Evolutionary conservation across 2,888 invertebrate genomes (phyloP), one percentile per base, ranked within the genome.

Genomic region (Copidosoma aretas): DNA sequence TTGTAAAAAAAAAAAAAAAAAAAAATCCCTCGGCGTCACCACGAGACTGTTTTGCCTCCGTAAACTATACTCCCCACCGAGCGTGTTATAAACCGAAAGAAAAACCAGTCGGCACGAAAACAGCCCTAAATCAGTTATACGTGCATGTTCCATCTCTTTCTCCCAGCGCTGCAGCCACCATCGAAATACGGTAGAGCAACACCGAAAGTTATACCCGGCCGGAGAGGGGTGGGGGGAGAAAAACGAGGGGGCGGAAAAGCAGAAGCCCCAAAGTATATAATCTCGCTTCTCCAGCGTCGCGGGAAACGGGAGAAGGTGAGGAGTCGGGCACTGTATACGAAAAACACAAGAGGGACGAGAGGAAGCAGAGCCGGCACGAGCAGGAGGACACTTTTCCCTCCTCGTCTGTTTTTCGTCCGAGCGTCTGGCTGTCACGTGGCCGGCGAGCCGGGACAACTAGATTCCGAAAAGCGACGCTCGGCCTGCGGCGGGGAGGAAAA

Each of bases 391-490:
- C 46, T 49, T 24, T 32, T 10, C 57, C 8, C n/a, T n/a, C 21
- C 32, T 8, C 32, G 3, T 8, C 32, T 32, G 4, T 32, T 39
- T 25, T 41, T 19, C 54, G 14, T 46, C 60, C 24, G 24, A 46
- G 43, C 54, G 52, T 65, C 62, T 69, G 59, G 62, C 49, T 19
- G 63, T 70, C 66, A 66, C 56, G 66, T 66, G 70, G 63, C 22
- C 60, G 62, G 21, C 59, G 65, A 54, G 43, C 46, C 32, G 60
- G 66, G 60, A 66, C 59, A 66, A 63, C 64, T 46, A 63, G 56
- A 70, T 69, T 60, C 63, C 58, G 58, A 67, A 68, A 65, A 67
- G 51, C 41, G 53, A 32, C 32, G 3, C 32, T 32, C 32, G 32
- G 10, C 49, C 49, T 5, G 4, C 19, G 41, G 39, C 21, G 19